Evolutionary conservation across 2,797 vertebrate species (phyloP), one percentile per base, ranked within the genome.

Genomic region (Pelodytes ibericus): DNA sequence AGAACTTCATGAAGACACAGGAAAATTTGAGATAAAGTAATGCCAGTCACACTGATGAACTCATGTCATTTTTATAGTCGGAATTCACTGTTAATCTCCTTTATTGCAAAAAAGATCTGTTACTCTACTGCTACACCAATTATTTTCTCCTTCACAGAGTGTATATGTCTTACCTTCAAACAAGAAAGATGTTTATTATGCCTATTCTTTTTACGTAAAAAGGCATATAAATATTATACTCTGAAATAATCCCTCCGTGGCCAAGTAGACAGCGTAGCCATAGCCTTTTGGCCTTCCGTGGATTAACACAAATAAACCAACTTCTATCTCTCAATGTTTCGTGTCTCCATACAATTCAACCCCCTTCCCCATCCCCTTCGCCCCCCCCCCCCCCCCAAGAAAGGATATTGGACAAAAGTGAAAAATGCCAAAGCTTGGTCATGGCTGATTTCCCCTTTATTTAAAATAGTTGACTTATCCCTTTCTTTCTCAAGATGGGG

Each of bases 381-480:
- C 18, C 18, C 41, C 15, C 15, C 41, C 15, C 18, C 41, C 47
- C 30, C 31, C 31, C 44, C 64, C 8, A 15, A 30, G 36, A 26
- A 67, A 25, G 47, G 26, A 67, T 49, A 77, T 78, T 60, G 61
- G 69, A 72, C 62, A 72, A 72, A n/a, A 71, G 68, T 29, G 75
- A 53, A 66, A 78, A 72, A 73, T 83, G 71, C 76, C 64, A 74
- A 83, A 33, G 49, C 74, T 71, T 71, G 49, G 88, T 90, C 87
- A 87, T 70, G 87, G 88, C 84, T 88, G 84, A 85, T 85, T 88
- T 82, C 76, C 67, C 65, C 77, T 81, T 84, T 22, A 16, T 64
- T 80, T 80, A 85, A 88, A 82, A 86, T 84, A n/a, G 80, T 85
- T 88, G 60, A 85, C 65, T 3, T 86, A 87, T 87, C 81, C 83